These are phyloP conservation scores for Resseliella maxima DNA, from an alignment of 2,888 invertebrate genomes.

Conservation along the genomic window DNA sequence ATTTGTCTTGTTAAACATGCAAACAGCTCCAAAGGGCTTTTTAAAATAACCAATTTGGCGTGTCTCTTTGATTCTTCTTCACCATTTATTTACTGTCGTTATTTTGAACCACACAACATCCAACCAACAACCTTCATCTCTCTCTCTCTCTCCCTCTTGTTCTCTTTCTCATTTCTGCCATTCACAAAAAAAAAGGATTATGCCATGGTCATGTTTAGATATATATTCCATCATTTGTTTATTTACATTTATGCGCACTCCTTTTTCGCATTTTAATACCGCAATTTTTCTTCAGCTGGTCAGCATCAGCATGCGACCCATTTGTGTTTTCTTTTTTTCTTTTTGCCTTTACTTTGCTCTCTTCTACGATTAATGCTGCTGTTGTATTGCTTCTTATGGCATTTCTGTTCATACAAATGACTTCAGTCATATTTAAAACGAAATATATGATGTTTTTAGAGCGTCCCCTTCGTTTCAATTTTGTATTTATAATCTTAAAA, in stretches of 20 bases:
- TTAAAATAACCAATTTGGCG: slow-evolving; percentile 39
- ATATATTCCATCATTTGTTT: slow-evolving; percentile 49
- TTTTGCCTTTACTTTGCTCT: background rate
- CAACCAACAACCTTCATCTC: no score
- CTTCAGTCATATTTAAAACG: slow-evolving; percentile 34
- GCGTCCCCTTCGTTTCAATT: background rate
- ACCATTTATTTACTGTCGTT: slow-evolving; percentile 40
- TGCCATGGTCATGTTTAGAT: slow-evolving; percentile 6
- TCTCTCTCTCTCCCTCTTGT: no score
- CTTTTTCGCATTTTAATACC: slow-evolving; percentile 39
- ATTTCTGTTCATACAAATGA: slow-evolving; percentile 1
- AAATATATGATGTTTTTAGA: slow-evolving; percentile 10
- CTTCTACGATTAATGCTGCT: background rate
- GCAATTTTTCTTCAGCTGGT: slow-evolving; percentile 44
- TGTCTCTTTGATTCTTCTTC: slow-evolving; percentile 38
- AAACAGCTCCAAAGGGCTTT: slow-evolving; percentile 50
- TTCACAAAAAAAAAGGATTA: background rate
- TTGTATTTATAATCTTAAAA: background rate
- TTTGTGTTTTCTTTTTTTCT: background rate
- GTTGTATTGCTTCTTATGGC: background rate
- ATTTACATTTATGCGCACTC: slow-evolving; percentile 47
- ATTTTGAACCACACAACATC: background rate
- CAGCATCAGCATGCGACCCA: background rate
- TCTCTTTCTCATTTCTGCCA: no score
- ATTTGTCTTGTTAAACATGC: slow-evolving; percentile 53